Percentiles rank a stretch among this genome's conserved stretches.
These are phyloP conservation scores for Aphyosemion australe DNA, from an alignment of 2,113 vertebrate species.

Conservation along the genomic window DNA sequence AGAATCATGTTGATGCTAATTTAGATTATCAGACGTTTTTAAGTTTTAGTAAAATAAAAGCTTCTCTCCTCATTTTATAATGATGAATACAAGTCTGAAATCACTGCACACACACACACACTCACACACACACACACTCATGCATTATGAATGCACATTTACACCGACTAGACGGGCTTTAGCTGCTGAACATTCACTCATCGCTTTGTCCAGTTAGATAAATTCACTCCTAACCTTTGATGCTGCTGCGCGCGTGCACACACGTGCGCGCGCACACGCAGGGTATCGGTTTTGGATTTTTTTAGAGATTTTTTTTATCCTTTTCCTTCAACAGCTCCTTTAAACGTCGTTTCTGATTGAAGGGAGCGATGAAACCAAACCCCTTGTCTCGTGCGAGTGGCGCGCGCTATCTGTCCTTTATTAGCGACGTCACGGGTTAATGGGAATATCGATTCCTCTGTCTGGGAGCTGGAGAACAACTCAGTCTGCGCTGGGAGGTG, in stretches of 20 bases:
- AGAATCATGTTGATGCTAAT: too few species aligned
- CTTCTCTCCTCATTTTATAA: too few species aligned
- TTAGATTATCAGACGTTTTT: too few species aligned
- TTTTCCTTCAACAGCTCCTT: background rate
- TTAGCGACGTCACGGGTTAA: constrained; percentile 68
- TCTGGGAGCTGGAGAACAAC: constrained; percentile 30
- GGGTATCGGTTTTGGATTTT: background rate
- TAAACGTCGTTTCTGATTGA: constrained; percentile 9
- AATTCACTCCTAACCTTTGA: too few species aligned
- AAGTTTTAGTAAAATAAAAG: too few species aligned
- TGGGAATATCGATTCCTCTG: constrained; percentile 69
- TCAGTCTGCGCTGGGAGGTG: constrained; percentile 30
- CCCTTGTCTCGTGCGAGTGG: constrained; percentile 36
- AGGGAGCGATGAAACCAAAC: constrained; percentile 31
- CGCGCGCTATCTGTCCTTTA: constrained; percentile 64
- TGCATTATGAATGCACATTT: constrained; percentile 60
- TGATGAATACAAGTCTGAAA: too few species aligned
- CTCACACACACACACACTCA: constrained; percentile 14
- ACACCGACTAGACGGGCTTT: constrained; percentile 38
- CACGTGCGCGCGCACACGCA: constrained; percentile 1
- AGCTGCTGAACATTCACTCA: constrained; percentile 32
- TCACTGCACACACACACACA: background rate
- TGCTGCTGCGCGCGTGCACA: too few species aligned
- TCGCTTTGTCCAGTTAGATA: constrained; percentile 44
- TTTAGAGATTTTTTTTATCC: too few species aligned